phyloP scores from a whole-genome alignment of 2,888 invertebrate genomes.

The Germaria angustata region DNA sequence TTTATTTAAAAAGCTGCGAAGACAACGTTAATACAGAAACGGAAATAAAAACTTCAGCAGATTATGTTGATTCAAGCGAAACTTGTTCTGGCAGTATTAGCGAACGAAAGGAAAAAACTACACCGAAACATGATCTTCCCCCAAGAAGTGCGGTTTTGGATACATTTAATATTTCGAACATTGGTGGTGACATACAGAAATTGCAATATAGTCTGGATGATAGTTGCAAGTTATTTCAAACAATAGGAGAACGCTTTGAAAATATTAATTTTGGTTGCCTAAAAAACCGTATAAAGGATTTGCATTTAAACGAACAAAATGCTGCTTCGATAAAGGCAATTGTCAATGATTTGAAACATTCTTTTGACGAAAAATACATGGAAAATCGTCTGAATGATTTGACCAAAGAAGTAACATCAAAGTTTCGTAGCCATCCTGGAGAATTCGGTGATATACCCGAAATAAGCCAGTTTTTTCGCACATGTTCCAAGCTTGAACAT shows the following conservation, averaged over 20 bases:
- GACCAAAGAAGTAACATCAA: conserved; percentile 71
- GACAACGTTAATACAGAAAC: background rate
- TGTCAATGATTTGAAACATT: conserved; percentile 69
- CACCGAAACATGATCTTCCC: background rate
- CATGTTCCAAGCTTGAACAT: conserved; percentile 76
- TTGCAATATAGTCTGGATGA: conserved; percentile 74
- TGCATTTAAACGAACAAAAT: conserved; percentile 71
- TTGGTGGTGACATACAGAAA: conserved; percentile 73
- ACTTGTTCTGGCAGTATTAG: background rate
- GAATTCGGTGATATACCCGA: conserved; percentile 78
- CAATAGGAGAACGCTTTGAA: conserved; percentile 75
- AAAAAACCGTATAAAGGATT: conserved; percentile 74
- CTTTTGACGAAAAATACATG: conserved; percentile 72
- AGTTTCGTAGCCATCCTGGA: conserved; percentile 76
- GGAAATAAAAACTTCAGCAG: background rate
- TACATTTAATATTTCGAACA: conserved; percentile 64
- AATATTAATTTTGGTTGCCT: conserved; percentile 74
- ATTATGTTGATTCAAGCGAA: background rate
- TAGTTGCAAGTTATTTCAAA: conserved; percentile 75
- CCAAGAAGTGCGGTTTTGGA: conserved; percentile 67
- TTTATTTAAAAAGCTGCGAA: background rate
- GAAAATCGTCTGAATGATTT: conserved; percentile 72
- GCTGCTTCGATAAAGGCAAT: conserved; percentile 67
- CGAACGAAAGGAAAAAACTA: background rate
- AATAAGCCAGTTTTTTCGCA: conserved; percentile 75